These are phyloP conservation scores for Platyscapa corneri DNA, from an alignment of 1,140 invertebrate species.

Conservation along the genomic window DNA sequence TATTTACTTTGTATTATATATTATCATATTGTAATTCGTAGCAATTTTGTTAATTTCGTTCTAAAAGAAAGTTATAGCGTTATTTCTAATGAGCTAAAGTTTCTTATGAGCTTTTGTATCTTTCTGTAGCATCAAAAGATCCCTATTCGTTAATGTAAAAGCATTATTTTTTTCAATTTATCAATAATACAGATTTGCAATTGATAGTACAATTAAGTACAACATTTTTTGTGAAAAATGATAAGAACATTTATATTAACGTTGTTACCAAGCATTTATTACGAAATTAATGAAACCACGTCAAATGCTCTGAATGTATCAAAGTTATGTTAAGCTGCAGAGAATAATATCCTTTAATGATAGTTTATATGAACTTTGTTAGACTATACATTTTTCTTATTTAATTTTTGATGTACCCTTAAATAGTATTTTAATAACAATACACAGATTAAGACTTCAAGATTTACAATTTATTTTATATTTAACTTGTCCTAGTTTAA, in stretches of 20 bases:
- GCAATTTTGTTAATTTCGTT: neutral
- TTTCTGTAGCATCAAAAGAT: neutral
- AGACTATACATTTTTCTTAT: neutral
- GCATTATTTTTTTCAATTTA: neutral
- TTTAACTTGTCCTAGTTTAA: neutral
- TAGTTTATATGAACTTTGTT: neutral
- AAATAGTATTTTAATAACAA: neutral
- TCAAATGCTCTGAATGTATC: neutral
- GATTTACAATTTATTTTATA: too few relatives aligned
- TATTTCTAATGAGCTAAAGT: neutral
- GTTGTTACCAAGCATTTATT: neutral
- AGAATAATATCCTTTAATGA: neutral
- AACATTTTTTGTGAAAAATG: neutral
- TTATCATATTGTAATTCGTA: neutral
- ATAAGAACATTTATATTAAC: too few relatives aligned
- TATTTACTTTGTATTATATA: neutral
- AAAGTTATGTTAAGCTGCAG: neutral
- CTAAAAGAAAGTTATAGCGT: neutral
- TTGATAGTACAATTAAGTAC: neutral
- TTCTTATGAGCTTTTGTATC: neutral
- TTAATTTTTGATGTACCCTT: neutral
- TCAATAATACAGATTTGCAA: neutral
- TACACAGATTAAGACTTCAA: too few relatives aligned
- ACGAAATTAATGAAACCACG: neutral
- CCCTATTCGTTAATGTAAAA: neutral